Evolutionary conservation across 2,113 vertebrate genomes (phyloP), one percentile per base, ranked within the genome.

Genomic region (Odocoileus hemionus): DNA sequence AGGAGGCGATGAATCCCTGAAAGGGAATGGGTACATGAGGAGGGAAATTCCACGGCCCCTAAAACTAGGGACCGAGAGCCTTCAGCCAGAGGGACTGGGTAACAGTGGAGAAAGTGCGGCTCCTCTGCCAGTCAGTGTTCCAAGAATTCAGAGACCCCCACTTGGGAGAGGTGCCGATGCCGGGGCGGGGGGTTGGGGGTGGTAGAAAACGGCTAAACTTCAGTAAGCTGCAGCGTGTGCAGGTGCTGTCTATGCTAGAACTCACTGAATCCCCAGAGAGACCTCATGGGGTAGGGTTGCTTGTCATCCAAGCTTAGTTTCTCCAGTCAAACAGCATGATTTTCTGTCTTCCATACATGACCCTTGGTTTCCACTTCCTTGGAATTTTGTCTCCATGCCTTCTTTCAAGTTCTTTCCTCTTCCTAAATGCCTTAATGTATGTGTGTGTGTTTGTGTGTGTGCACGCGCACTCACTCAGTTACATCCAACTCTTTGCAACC

Each of bases 391-490:
- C 84, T 80, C 91, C 21, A 19, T 83, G 52, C n/a, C 50, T 76
- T 67, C n/a, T 58, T 57, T 58, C 28, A 7, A 95, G 50, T n/a
- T 39, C 26, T 8, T 83, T 91, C 61, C 39, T 86, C 60, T 26
- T 83, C 82, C 70, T 87, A 47, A 39, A 39, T 43, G 70, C 11
- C 36, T 43, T 43, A 23, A 25, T 23, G 2, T 74, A 36, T 43
- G 36, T 74, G 21, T 74, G 67, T 74, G 33, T 67, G 64, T 67
- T 0, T n/a, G 7, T 52, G 52, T 52, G 52, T 52, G 50, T 5
- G 14, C 0, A 0, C 1, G 0, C 1, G 4, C 67, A 36, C 21
- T 36, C n/a, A 70, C n/a, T 74, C 21, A 39, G 67, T 74, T 74
- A 21, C 11, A 39, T 74, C 36, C 67, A 39, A 36, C 19, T 39